Evolutionary conservation across 1,140 invertebrate species (phyloP).

Genomic region (Drosophila nannoptera): DNA sequence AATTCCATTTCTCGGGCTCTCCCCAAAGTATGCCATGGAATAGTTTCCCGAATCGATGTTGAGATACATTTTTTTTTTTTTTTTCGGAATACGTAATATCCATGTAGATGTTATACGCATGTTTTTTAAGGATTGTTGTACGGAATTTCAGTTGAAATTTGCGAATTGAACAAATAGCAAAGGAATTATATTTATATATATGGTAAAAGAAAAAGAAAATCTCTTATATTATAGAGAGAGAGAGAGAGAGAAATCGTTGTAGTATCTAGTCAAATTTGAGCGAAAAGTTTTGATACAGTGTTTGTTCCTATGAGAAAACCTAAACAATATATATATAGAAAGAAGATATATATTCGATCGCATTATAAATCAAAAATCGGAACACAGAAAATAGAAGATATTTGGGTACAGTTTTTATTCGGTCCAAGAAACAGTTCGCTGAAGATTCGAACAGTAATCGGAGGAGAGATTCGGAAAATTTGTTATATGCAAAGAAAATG

Average conservation of each 20-base stretch:
- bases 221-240: not conserved
- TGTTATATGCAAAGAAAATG: not conserved
- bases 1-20: no score
- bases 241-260: not conserved
- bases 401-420: not conserved
- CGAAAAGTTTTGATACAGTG: constrained; percentile 3
- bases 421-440: not conserved
- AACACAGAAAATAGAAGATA: not conserved
- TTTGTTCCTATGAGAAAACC: not conserved
- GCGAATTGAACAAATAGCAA: no score
- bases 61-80: no score
- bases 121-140: no score
- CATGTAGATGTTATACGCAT: no score
- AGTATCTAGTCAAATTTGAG: not conserved
- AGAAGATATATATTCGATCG: not conserved
- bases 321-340: not conserved
- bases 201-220: not conserved
- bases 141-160: no score
- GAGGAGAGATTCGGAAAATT: not conserved
- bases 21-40: no score
- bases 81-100: no score
- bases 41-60: no score
- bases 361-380: not conserved
- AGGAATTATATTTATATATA: not conserved
- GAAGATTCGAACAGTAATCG: not conserved